Evolutionary conservation across 2,888 invertebrate genomes (phyloP).

Genomic region (Caenorhabditis virilis): DNA sequence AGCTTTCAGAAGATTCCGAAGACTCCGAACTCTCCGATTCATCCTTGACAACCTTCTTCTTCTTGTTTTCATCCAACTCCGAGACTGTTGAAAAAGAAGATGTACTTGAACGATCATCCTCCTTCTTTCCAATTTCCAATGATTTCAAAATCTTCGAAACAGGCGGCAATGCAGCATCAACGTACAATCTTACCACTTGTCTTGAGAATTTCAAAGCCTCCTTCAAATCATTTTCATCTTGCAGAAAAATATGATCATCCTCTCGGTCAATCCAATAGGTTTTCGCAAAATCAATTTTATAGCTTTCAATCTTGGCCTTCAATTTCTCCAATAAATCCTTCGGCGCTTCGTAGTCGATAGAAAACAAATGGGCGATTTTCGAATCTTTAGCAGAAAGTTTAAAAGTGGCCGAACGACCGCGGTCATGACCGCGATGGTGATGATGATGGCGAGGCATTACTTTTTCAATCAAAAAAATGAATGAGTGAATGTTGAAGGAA

Average conservation of each 20-base stretch:
- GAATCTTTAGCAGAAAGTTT: slow-evolving; percentile 28
- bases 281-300: slow-evolving; percentile 22
- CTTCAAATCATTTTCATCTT: slow-evolving; percentile 22
- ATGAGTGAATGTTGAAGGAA: too few relatives aligned
- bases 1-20: slow-evolving; percentile 11
- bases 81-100: slow-evolving; percentile 29
- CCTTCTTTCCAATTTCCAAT: not conserved
- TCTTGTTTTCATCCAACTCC: not conserved
- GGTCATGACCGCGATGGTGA: too few relatives aligned
- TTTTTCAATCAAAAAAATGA: too few relatives aligned
- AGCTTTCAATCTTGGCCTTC: slow-evolving; percentile 19
- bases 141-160: too few relatives aligned
- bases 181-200: slow-evolving; percentile 17
- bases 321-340: slow-evolving; percentile 22
- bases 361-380: slow-evolving; percentile 30
- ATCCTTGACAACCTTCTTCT: not conserved
- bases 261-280: slow-evolving; percentile 35
- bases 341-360: slow-evolving; percentile 13
- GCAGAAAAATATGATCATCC: slow-evolving; percentile 29
- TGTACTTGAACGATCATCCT: too few relatives aligned
- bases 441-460: too few relatives aligned
- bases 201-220: slow-evolving; percentile 28
- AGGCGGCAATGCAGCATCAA: not conserved
- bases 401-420: slow-evolving; percentile 9
- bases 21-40: slow-evolving; percentile 5